Conservation (phyloP, 2,797 vertebrate genomes). For the Argya squamiceps region DNA sequence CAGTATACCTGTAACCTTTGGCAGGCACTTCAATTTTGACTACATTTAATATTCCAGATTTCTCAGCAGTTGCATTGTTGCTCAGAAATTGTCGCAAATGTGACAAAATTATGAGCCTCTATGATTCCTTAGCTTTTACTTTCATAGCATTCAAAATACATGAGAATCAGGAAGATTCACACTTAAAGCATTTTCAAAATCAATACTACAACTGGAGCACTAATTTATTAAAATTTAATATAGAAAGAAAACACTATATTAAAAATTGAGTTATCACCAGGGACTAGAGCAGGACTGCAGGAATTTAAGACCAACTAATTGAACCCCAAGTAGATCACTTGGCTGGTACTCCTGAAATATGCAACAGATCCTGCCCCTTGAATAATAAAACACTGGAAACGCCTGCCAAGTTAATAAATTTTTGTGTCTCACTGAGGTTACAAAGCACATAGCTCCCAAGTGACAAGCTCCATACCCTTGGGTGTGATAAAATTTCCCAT, state of each 20-base stretch:
- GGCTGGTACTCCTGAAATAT: not conserved
- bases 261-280: constrained; percentile 45
- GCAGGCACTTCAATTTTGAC: not conserved
- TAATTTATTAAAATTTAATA: constrained; percentile 68
- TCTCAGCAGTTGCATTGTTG: not conserved
- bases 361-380: not conserved
- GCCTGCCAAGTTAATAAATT: not conserved
- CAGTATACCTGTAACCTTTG: not conserved
- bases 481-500: not conserved
- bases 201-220: constrained; percentile 26
- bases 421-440: not conserved
- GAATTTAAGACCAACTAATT: constrained; percentile 43
- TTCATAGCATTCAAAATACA: not conserved
- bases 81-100: not conserved
- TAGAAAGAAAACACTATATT: constrained; percentile 55
- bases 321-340: constrained; percentile 12
- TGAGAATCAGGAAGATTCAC: not conserved
- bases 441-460: not conserved
- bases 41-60: not conserved
- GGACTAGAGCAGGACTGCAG: constrained; percentile 13
- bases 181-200: constrained; percentile 28
- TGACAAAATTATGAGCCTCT: not conserved
- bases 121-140: not conserved
- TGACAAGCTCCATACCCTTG: not conserved
- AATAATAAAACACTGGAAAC: not conserved